A percentile compares a stretch with the other conserved stretches of the same genome.
Conservation (phyloP, 2,888 invertebrate species). For the Syrphus vitripennis region DNA sequence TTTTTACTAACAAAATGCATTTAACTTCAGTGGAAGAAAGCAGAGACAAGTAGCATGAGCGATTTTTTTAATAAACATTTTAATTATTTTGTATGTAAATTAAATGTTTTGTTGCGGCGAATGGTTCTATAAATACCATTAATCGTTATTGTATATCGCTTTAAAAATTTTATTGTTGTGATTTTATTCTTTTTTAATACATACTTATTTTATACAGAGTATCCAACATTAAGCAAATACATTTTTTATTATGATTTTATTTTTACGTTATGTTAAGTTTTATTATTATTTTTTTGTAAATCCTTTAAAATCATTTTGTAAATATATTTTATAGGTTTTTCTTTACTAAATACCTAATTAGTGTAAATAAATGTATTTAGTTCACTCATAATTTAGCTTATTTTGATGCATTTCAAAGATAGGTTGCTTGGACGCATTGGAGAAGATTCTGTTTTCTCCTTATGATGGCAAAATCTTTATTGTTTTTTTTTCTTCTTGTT, state of each 20-base stretch:
- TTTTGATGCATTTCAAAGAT: no score
- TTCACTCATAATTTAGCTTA: no score
- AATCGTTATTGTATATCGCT: neutral
- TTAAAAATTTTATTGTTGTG: neutral
- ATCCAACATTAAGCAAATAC: no score
- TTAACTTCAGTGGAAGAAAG: neutral
- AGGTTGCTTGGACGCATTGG: no score
- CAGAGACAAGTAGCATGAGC: conserved; percentile 4
- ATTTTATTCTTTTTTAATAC: neutral
- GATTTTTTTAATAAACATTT: neutral
- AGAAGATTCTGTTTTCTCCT: no score
- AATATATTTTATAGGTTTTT: neutral
- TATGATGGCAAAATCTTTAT: no score
- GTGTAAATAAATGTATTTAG: no score
- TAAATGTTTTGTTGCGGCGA: neutral
- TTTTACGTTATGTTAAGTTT: neutral
- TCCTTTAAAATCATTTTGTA: neutral
- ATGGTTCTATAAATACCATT: neutral
- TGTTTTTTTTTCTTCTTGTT: no score
- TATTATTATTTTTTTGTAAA: neutral
- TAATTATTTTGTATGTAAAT: neutral
- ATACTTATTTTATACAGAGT: neutral
- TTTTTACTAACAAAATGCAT: conserved; percentile 44
- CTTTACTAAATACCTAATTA: no score
- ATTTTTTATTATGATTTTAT: neutral